Conservation (phyloP, 2,888 invertebrate species). For the Tinea pellionella region DNA sequence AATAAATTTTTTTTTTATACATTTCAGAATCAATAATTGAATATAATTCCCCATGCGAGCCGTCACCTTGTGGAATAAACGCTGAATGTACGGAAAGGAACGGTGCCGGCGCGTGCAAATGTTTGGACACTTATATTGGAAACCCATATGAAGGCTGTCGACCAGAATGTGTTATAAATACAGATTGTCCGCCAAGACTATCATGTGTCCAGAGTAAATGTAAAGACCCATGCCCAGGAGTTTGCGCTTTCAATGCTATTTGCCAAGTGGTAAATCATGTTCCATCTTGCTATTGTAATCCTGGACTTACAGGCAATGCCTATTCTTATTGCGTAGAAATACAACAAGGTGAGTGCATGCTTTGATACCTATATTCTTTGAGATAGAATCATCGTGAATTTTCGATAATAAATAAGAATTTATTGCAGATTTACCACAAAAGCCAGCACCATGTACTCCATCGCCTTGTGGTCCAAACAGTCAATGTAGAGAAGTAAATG, state of each 20-base stretch:
- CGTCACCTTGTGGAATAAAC: constrained; percentile 76
- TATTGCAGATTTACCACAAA: constrained; percentile 37
- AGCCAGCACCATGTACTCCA: constrained; percentile 72
- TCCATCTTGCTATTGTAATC: constrained; percentile 77
- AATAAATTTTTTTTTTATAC: too few species aligned
- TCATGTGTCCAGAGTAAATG: constrained; percentile 83
- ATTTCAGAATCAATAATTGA: constrained; percentile 47
- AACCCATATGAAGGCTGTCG: constrained; percentile 74
- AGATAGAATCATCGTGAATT: too few species aligned
- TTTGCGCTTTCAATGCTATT: constrained; percentile 78
- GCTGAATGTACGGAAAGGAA: constrained; percentile 74
- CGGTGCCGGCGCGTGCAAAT: constrained; percentile 77
- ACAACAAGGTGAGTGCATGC: constrained; percentile 39
- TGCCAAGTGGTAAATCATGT: constrained; percentile 82
- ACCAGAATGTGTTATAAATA: constrained; percentile 84
- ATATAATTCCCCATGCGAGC: constrained; percentile 71
- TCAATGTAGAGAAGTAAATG: constrained; percentile 74
- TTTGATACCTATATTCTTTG: neutral
- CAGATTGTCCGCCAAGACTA: constrained; percentile 78
- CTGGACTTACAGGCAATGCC: constrained; percentile 78
- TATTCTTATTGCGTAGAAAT: constrained; percentile 70
- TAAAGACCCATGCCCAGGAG: constrained; percentile 82
- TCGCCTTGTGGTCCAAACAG: constrained; percentile 86
- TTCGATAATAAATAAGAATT: neutral
- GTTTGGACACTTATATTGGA: constrained; percentile 68